Percentiles rank a stretch among this genome's conserved stretches.
phyloP scores from a whole-genome alignment of 2,888 invertebrate genomes.

The Limnephilus rhombicus region DNA sequence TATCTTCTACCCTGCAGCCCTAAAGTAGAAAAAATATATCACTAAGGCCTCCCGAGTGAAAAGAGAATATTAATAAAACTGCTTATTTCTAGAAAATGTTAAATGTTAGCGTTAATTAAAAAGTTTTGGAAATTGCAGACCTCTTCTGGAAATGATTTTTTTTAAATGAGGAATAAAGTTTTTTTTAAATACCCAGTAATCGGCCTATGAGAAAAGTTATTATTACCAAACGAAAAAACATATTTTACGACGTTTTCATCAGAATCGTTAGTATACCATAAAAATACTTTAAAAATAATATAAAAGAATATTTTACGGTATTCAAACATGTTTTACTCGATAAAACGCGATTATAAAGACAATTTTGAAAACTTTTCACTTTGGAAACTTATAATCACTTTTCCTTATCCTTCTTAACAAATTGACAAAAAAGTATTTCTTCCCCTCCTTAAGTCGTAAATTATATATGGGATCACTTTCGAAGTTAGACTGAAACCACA shows the following conservation, averaged over 20 bases:
- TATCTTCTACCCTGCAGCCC: too few relatives aligned
- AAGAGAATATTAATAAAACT: too few relatives aligned
- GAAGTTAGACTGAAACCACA: constrained; percentile 32
- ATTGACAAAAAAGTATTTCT: constrained; percentile 52
- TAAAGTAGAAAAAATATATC: too few relatives aligned
- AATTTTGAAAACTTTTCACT: constrained; percentile 55
- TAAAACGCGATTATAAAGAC: constrained; percentile 55
- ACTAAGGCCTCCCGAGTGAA: too few relatives aligned
- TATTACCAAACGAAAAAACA: neutral
- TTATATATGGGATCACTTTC: constrained; percentile 49
- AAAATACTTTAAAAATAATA: constrained; percentile 48
- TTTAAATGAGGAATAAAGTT: neutral
- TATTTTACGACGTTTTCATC: neutral
- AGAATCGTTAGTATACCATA: constrained; percentile 18
- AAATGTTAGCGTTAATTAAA: neutral
- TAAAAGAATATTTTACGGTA: constrained; percentile 37
- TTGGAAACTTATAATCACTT: constrained; percentile 53
- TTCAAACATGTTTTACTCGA: constrained; percentile 47
- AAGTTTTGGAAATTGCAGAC: neutral
- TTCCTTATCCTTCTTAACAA: constrained; percentile 56
- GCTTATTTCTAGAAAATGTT: too few relatives aligned
- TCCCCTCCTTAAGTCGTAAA: constrained; percentile 38
- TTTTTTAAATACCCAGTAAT: neutral
- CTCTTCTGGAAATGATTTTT: neutral
- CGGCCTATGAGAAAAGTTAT: neutral